Base-by-base conservation (phyloP, 2,888 invertebrate species). In the Synanthedon vespiformis region DNA sequence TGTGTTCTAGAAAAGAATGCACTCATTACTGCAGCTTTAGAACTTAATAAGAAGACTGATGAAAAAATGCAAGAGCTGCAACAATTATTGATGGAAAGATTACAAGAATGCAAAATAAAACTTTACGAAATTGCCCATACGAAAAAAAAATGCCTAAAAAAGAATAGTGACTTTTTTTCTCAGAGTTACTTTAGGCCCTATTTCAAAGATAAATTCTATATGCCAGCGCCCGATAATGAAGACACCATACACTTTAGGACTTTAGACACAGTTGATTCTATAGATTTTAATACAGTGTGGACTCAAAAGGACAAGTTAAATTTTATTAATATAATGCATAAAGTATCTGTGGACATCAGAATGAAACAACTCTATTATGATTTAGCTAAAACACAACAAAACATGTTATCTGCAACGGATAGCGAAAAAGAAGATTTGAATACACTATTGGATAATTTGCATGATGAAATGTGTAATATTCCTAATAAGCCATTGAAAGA, bases 181-280 rank as follows among this genome's bases (percentile, higher is more conserved):
- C 66, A 75, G 0, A 67, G 65, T 51, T 84, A 90, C 66, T 88
- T 91, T 40, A 83, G 89, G 61, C 90, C 93, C 1, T 94, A 92
- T 65, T 94, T 94, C 59, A 93, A 92, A 64, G 92, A 92, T 61
- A 76, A 68, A 18, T 62, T 78, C 16, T 83, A 86, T 18, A 90
- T 88, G 59, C 72, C 84, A 0, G 73, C 86, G 1, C 85, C 87
- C 3, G 89, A 90, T 18, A 94, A 94, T 70, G 75, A 81, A 4
- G 93, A 94, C 61, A 89, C 90, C 5, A 58, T 74, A 3, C 50
- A 74, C 4, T 80, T 83, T 77, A 65, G 58, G 3, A 72, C 74
- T 56, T 68, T 66, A 11, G 72, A 74, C 22, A 78, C 84, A 63
- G 74, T 72, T 53, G 88, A 90, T 49, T 89, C 89, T 50, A 82